Conservation (phyloP, 2,888 invertebrate species). For the Ptychoptera albimana region DNA sequence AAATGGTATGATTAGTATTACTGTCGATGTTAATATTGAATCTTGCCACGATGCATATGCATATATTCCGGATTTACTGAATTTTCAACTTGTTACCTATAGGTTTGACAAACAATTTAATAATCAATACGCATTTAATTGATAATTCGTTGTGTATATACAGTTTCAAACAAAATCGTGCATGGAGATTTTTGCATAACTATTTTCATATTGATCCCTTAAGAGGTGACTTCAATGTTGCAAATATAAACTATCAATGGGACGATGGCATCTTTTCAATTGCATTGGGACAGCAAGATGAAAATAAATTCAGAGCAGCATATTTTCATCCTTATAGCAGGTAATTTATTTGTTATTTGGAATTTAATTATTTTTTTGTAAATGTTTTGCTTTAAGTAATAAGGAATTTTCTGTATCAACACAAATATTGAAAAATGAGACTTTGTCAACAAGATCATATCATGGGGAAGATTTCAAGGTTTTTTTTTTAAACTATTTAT, state of each 20-base stretch:
- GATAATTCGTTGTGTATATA: conserved; percentile 15
- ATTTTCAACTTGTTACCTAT: conserved; percentile 27
- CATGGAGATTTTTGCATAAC: conserved; percentile 58
- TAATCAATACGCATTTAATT: neutral
- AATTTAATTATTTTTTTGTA: neutral
- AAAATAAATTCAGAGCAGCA: conserved; percentile 41
- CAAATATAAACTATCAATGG: conserved; percentile 59
- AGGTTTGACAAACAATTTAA: conserved; percentile 13
- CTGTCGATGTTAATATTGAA: conserved; percentile 41
- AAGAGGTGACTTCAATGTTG: conserved; percentile 46
- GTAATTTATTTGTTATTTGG: conserved; percentile 6
- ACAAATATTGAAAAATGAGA: conserved; percentile 37
- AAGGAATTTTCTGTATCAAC: conserved; percentile 57
- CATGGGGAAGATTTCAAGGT: conserved; percentile 39
- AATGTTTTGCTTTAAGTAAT: conserved; percentile 32
- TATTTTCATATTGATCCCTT: conserved; percentile 58
- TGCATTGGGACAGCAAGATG: conserved; percentile 36
- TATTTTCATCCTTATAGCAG: conserved; percentile 64
- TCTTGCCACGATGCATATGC: conserved; percentile 49
- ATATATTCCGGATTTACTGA: conserved; percentile 41
- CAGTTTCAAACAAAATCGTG: conserved; percentile 40
- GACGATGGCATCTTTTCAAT: conserved; percentile 65
- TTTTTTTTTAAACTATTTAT: conserved; percentile 7
- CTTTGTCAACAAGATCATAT: conserved; percentile 34
- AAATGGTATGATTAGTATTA: conserved; percentile 44